A percentile compares a stretch with the other conserved stretches of the same genome.
Evolutionary conservation across 2,113 vertebrate species (phyloP).

Genomic region (Phylloscopus trochilus): DNA sequence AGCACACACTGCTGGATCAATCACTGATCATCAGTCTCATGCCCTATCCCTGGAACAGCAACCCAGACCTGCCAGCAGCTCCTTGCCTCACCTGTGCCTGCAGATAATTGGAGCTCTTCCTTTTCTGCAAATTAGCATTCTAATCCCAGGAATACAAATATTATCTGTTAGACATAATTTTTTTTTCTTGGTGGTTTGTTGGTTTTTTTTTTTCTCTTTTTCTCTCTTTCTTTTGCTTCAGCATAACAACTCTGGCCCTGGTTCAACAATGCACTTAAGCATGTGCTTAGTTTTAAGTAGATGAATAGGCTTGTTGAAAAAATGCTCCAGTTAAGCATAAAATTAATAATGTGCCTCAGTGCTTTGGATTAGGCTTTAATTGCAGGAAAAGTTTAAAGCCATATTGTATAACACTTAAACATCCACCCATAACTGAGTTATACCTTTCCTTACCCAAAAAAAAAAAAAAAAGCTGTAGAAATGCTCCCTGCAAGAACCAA

Average conservation of each 20-base stretch:
- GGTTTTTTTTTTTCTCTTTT: background rate
- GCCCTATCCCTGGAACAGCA: background rate
- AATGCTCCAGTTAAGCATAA: conserved; percentile 11
- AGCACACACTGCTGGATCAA: background rate
- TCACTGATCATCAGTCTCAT: background rate
- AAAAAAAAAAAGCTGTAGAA: background rate
- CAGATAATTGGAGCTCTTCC: background rate
- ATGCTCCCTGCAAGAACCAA: background rate
- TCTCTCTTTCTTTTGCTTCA: background rate
- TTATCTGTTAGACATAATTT: background rate
- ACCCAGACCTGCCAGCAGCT: background rate
- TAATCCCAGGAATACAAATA: background rate
- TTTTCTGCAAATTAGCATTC: conserved; percentile 1
- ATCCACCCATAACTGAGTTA: background rate
- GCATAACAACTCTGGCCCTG: background rate
- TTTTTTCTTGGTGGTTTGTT: background rate
- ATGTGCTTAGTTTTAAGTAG: conserved; percentile 45
- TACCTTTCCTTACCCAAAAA: background rate
- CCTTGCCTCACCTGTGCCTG: background rate
- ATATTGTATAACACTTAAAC: conserved; percentile 23
- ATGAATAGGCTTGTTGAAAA: conserved; percentile 40
- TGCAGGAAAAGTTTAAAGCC: conserved; percentile 43
- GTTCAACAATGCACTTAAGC: conserved; percentile 57
- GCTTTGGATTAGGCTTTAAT: conserved; percentile 38
- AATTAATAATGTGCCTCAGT: conserved; percentile 32